These are phyloP conservation scores for Tridacna gigas DNA, from an alignment of 2,888 invertebrate species.

Conservation along the genomic window DNA sequence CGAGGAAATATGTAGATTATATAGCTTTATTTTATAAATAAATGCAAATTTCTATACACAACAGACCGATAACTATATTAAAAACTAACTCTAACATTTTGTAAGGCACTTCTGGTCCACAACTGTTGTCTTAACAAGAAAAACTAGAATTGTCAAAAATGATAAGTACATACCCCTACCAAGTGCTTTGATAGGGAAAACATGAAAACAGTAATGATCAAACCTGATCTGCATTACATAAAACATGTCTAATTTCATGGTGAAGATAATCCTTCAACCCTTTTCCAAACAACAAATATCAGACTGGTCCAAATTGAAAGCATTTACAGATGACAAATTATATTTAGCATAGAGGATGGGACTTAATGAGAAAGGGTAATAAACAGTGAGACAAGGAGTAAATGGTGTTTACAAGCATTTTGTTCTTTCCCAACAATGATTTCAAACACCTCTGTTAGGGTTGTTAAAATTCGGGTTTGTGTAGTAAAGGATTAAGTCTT, in stretches of 20 bases:
- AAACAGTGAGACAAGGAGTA: background rate
- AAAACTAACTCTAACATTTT: background rate
- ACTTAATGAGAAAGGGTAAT: background rate
- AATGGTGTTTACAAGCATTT: background rate
- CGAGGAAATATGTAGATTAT: no score
- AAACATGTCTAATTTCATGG: no score
- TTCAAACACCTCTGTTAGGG: background rate
- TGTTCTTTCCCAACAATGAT: background rate
- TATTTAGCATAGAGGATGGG: background rate
- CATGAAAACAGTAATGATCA: no score
- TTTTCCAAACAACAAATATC: background rate
- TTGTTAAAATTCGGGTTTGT: no score
- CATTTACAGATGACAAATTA: background rate
- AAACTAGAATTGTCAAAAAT: no score
- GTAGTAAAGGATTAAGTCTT: no score
- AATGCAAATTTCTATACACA: no score
- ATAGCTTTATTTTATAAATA: no score
- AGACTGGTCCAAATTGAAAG: background rate
- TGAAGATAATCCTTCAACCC: background rate
- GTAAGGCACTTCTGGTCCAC: conserved; percentile 14
- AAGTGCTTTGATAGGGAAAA: no score
- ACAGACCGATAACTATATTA: no score
- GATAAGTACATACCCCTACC: no score
- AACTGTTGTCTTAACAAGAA: background rate
- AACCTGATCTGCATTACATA: no score